phyloP scores from a whole-genome alignment of 2,888 invertebrate species.

The Cistogaster globosa region DNA sequence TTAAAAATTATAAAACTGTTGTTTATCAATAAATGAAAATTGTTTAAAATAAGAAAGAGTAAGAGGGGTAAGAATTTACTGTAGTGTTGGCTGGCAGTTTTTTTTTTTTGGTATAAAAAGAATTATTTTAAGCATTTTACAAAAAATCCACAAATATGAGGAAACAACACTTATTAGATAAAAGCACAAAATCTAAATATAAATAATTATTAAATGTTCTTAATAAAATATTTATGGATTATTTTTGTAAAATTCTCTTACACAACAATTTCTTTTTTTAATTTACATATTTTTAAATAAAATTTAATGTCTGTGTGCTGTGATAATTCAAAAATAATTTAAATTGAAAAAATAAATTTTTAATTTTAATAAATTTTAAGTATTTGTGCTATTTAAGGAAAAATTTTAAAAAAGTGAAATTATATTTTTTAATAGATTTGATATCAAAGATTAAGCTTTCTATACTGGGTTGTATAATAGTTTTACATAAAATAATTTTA shows the following conservation, averaged over 20 bases:
- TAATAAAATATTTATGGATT: conserved; percentile 3
- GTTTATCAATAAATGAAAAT: not conserved
- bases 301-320: too few relatives aligned
- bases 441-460: too few relatives aligned
- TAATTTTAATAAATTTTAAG: too few relatives aligned
- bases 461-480: too few relatives aligned
- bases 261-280: not conserved
- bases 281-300: too few relatives aligned
- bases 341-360: too few relatives aligned
- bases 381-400: too few relatives aligned
- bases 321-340: too few relatives aligned
- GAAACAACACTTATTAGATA: not conserved
- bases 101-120: not conserved
- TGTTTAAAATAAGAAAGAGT: not conserved
- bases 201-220: conserved; percentile 8
- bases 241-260: not conserved
- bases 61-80: not conserved
- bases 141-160: not conserved
- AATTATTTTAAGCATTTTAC: not conserved
- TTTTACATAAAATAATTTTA: too few relatives aligned
- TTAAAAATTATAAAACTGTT: conserved; percentile 29
- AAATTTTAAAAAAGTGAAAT: too few relatives aligned
- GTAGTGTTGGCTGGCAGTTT: not conserved
- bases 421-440: too few relatives aligned
- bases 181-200: not conserved